A percentile compares a stretch with the other conserved stretches of the same genome.
phyloP scores from a whole-genome alignment of 2,113 vertebrate species.

The Ciconia maguari region DNA sequence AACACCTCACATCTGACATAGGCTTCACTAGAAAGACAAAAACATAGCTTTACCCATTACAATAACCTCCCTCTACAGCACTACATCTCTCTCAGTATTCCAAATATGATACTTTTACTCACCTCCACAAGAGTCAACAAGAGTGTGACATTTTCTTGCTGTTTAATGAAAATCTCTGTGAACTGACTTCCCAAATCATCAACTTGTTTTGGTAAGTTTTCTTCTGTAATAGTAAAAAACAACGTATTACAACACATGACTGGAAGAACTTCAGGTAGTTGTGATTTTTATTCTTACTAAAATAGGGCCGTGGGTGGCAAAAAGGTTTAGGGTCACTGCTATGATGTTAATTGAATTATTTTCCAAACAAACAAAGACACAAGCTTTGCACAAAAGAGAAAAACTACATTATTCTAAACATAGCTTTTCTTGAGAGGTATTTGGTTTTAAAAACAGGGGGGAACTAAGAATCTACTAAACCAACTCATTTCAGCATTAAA shows the following conservation, averaged over 20 bases:
- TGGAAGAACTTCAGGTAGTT: not conserved
- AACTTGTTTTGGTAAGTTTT: slow-evolving; percentile 84
- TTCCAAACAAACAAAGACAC: not conserved
- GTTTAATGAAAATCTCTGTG: slow-evolving; percentile 91
- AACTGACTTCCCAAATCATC: slow-evolving; percentile 93
- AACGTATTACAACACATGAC: not conserved
- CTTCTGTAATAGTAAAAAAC: slow-evolving; percentile 80
- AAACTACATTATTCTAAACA: accelerated
- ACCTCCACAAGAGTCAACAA: slow-evolving; percentile 91
- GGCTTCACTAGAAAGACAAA: too few species aligned
- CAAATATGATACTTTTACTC: not conserved
- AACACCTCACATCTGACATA: not conserved
- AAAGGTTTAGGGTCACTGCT: not conserved
- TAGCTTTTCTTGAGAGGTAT: not conserved
- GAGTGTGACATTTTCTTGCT: slow-evolving; percentile 90
- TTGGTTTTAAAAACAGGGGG: not conserved
- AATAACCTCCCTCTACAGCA: not conserved
- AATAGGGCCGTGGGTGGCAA: not conserved
- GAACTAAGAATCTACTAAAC: not conserved
- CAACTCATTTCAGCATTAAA: not conserved
- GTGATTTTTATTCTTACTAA: not conserved
- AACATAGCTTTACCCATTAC: not conserved
- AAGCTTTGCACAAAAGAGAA: not conserved
- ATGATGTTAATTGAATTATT: not conserved
- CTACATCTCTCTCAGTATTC: not conserved